Conservation (phyloP, 2,797 vertebrate species). For the Diplodus puntazzo region DNA sequence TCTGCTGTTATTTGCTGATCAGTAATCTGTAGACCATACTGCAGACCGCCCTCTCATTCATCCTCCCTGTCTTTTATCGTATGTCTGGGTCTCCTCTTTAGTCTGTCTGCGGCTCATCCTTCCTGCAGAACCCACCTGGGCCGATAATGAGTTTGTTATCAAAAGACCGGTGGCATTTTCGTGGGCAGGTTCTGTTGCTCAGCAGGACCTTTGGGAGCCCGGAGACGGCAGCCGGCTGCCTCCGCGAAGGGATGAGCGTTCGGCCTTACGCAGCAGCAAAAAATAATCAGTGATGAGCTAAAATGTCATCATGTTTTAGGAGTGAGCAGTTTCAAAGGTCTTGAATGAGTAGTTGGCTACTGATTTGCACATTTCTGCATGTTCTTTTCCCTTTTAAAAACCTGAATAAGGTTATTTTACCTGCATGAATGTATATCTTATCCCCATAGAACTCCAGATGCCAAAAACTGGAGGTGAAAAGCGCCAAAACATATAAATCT, state of each 20-base stretch:
- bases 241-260: constrained; percentile 1
- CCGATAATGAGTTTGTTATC: constrained; percentile 39
- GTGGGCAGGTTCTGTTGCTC: constrained; percentile 7
- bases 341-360: neutral
- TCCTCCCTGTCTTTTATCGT: constrained; percentile 1
- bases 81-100: neutral
- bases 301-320: constrained; percentile 22
- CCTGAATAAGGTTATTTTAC: neutral
- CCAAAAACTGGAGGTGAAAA: constrained; percentile 56
- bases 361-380: neutral
- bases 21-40: neutral
- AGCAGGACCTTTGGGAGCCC: constrained; percentile 1
- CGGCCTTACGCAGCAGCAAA: neutral
- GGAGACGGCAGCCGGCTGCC: constrained; percentile 14
- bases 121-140: neutral
- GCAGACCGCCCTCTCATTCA: neutral
- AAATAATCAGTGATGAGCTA: neutral
- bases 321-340: constrained; percentile 5
- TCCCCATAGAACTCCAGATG: constrained; percentile 49
- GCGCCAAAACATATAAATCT: constrained; percentile 52
- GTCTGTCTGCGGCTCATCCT: neutral
- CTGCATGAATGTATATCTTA: neutral
- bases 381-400: too few species aligned
- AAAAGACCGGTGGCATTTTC: constrained; percentile 19
- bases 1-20: neutral